phyloP scores from a whole-genome alignment of 2,888 invertebrate species.

The Hypomecis atomaria region DNA sequence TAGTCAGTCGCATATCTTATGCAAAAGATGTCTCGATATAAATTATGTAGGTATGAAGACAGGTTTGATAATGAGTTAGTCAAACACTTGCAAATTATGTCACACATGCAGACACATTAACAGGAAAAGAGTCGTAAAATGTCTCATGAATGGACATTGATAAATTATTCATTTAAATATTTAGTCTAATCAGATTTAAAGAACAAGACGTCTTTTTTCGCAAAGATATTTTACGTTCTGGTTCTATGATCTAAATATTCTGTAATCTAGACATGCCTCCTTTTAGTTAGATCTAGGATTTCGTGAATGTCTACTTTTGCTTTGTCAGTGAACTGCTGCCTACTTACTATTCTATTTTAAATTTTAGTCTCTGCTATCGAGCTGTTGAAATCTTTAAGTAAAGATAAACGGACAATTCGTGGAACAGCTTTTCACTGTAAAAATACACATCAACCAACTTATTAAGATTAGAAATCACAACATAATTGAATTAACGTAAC shows the following conservation, averaged over 20 bases:
- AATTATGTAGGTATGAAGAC: constrained; percentile 8
- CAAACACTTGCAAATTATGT: constrained; percentile 17
- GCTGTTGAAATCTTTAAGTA: constrained; percentile 9
- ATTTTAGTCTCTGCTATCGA: neutral
- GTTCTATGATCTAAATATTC: too few species aligned
- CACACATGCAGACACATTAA: constrained; percentile 2
- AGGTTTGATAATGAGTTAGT: constrained; percentile 19
- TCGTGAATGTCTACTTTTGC: too few species aligned
- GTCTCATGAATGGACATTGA: neutral
- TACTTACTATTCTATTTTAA: neutral
- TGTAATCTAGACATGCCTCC: too few species aligned
- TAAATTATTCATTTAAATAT: too few species aligned
- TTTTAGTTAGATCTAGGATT: too few species aligned
- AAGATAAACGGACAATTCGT: constrained; percentile 4
- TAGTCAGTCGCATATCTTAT: constrained; percentile 20
- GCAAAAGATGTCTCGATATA: constrained; percentile 15
- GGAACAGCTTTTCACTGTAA: constrained; percentile 25
- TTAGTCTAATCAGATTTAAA: too few species aligned
- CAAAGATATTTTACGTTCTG: too few species aligned
- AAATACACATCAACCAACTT: constrained; percentile 33
- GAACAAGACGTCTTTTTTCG: too few species aligned
- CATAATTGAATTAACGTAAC: constrained; percentile 70
- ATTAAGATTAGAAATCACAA: constrained; percentile 51
- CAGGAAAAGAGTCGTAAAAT: constrained; percentile 14
- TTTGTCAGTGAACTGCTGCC: too few species aligned